These are phyloP conservation scores for Euschistus heros DNA, from an alignment of 1,140 invertebrate genomes.

Conservation along the genomic window DNA sequence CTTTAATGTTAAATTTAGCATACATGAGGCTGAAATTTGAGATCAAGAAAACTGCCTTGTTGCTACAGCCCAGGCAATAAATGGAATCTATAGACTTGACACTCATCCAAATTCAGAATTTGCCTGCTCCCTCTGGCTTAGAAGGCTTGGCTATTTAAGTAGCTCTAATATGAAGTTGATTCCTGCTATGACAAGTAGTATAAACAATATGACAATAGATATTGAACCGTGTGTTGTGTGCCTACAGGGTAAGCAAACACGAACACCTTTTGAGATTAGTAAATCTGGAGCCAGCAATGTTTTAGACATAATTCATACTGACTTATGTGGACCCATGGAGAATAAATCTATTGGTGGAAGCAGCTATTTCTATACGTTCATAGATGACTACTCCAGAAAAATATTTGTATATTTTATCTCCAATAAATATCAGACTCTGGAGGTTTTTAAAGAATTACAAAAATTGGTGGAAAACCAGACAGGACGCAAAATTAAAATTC, in stretches of 20 bases:
- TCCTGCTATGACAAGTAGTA: too few species aligned
- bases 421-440: conserved; percentile 18
- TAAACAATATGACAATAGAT: too few species aligned
- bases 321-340: conserved; percentile 38
- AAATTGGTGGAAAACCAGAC: background rate
- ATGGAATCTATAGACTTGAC: too few species aligned
- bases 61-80: too few species aligned
- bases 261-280: background rate
- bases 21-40: too few species aligned
- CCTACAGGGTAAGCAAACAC: background rate
- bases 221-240: background rate
- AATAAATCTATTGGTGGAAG: conserved; percentile 32
- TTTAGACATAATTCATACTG: conserved; percentile 28
- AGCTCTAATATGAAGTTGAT: too few species aligned
- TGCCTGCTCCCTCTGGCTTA: too few species aligned
- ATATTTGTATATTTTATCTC: conserved; percentile 20
- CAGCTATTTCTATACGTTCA: conserved; percentile 37
- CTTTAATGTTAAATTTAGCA: too few species aligned
- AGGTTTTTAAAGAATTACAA: conserved; percentile 13
- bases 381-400: conserved; percentile 35
- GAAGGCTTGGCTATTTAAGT: too few species aligned
- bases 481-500: conserved; percentile 29
- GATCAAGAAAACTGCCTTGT: too few species aligned
- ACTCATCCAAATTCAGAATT: too few species aligned
- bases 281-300: background rate